A percentile compares a stretch with the other conserved stretches of the same genome.
These are phyloP conservation scores for Pentalonia nigronervosa DNA, from an alignment of 1,140 invertebrate genomes.

Conservation along the genomic window DNA sequence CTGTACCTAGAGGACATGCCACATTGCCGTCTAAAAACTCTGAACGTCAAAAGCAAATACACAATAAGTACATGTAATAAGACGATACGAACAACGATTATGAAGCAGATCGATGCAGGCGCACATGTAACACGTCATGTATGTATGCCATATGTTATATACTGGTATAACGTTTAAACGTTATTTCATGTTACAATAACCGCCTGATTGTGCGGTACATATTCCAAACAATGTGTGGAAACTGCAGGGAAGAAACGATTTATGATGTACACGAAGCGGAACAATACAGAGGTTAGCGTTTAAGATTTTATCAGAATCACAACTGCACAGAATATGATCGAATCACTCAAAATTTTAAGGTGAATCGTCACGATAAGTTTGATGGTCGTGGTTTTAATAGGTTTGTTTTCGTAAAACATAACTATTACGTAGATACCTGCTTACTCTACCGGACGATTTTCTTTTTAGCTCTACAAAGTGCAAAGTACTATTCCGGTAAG, in stretches of 20 bases:
- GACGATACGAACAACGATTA: background rate
- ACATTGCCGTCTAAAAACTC: background rate
- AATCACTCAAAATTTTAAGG: background rate
- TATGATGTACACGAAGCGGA: background rate
- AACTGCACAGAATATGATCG: background rate
- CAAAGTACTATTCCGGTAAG: background rate
- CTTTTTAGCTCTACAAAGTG: background rate
- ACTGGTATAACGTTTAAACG: background rate
- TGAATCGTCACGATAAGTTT: background rate
- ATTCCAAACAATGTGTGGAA: background rate
- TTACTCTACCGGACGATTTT: background rate
- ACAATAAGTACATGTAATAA: too few relatives aligned
- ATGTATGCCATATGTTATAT: background rate
- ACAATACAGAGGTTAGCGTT: background rate
- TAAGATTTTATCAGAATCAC: background rate
- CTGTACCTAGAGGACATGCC: background rate
- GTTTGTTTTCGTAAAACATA: background rate
- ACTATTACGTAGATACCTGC: background rate
- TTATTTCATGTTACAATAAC: slow-evolving; percentile 9
- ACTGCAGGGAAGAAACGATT: background rate
- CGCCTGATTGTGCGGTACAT: background rate
- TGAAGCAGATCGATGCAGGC: background rate
- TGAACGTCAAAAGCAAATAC: background rate
- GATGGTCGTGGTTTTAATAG: background rate
- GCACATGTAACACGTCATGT: too few relatives aligned